phyloP scores from a whole-genome alignment of 1,140 invertebrate species.

The Drosophila triauraria region DNA sequence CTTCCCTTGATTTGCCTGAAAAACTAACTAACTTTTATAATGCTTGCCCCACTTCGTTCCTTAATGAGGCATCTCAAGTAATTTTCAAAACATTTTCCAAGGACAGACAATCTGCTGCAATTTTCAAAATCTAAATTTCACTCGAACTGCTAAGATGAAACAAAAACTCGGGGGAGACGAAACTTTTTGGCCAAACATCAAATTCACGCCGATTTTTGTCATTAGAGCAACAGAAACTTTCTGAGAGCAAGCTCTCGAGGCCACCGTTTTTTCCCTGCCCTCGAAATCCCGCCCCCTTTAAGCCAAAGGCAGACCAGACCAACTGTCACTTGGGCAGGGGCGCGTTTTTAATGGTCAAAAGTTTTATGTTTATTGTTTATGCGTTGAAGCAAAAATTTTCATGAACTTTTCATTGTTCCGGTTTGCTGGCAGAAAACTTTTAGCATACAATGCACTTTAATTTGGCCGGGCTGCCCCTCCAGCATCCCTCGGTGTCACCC shows the following conservation, averaged over 20 bases:
- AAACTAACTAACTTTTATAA: background rate
- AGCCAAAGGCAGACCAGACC: constrained; percentile 33
- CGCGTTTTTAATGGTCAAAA: constrained; percentile 80
- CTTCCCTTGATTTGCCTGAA: background rate
- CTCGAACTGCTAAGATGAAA: constrained; percentile 26
- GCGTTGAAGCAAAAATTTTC: constrained; percentile 81
- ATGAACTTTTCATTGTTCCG: constrained; percentile 84
- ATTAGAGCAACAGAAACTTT: constrained; percentile 73
- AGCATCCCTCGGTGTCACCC: background rate
- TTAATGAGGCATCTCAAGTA: constrained; percentile 27
- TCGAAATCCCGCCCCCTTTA: background rate
- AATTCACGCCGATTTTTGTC: constrained; percentile 81
- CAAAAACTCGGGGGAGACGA: constrained; percentile 17
- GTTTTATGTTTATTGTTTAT: constrained; percentile 84
- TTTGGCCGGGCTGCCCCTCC: constrained; percentile 35
- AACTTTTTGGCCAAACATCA: constrained; percentile 68
- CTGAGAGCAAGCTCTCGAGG: constrained; percentile 51
- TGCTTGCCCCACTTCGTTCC: background rate
- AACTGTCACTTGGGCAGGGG: constrained; percentile 65
- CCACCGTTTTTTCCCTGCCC: constrained; percentile 17
- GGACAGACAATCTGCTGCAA: constrained; percentile 42
- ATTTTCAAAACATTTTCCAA: constrained; percentile 18
- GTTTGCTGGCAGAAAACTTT: constrained; percentile 78
- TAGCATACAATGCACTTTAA: constrained; percentile 81
- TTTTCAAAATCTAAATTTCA: constrained; percentile 49